Percentiles rank a stretch among this genome's conserved stretches.
phyloP scores from a whole-genome alignment of 2,113 vertebrate genomes.

The Redunca redunca region DNA sequence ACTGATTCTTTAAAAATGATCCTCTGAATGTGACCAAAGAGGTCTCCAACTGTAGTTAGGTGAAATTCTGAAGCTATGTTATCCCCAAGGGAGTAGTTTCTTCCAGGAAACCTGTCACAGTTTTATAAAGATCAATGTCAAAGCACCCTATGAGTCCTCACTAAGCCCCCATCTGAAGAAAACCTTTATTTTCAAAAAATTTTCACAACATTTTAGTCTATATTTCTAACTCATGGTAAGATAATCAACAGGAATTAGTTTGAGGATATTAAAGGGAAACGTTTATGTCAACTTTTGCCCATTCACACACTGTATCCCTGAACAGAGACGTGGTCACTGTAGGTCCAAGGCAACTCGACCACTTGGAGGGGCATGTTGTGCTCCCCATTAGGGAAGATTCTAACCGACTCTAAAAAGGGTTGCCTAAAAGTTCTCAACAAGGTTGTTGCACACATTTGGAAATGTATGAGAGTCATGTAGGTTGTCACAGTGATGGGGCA shows the following conservation, averaged over 20 bases:
- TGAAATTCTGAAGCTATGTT: slow-evolving; percentile 12
- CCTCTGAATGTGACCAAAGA: neutral
- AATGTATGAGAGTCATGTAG: neutral
- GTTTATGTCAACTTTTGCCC: neutral
- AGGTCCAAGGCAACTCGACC: neutral
- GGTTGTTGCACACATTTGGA: neutral
- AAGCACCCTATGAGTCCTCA: neutral
- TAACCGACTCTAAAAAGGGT: neutral
- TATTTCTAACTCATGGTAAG: neutral
- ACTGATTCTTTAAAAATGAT: neutral
- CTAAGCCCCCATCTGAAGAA: neutral
- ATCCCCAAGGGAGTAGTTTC: neutral
- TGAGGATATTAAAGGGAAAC: neutral
- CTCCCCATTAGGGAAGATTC: neutral
- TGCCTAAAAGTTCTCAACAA: neutral
- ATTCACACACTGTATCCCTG: neutral
- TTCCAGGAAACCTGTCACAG: slow-evolving; percentile 38
- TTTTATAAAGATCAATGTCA: slow-evolving; percentile 42
- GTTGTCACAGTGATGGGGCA: neutral
- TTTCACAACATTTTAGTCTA: neutral
- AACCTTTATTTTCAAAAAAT: neutral
- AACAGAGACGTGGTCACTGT: neutral
- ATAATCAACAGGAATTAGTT: neutral
- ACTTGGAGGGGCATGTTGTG: neutral
- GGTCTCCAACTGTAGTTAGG: neutral